These are phyloP conservation scores for Megaceryle torquata DNA, from an alignment of 2,113 vertebrate genomes.

Conservation along the genomic window DNA sequence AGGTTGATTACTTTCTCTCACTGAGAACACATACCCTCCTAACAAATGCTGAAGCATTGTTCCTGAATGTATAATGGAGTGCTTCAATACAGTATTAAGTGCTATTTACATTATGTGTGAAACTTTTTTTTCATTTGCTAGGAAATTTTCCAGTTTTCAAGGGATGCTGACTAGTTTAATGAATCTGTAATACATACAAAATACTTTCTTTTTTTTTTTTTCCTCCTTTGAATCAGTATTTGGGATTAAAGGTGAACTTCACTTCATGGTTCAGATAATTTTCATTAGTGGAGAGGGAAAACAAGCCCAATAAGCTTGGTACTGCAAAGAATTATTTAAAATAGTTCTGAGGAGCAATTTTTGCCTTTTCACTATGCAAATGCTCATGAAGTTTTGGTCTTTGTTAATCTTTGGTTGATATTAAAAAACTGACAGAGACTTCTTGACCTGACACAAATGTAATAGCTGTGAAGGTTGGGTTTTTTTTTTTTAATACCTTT, in stretches of 20 bases:
- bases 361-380: slow-evolving; percentile 63
- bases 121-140: background rate
- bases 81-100: background rate
- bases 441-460: slow-evolving; percentile 29
- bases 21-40: background rate
- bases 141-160: background rate
- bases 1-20: background rate
- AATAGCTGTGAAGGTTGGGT: background rate
- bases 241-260: slow-evolving; percentile 45
- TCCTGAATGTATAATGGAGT: background rate
- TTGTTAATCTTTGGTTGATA: slow-evolving; percentile 42
- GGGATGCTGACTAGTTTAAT: background rate
- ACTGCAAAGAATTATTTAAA: slow-evolving; percentile 27
- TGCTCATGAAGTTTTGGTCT: slow-evolving; percentile 48
- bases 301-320: slow-evolving; percentile 10
- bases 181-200: background rate
- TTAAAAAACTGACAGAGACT: slow-evolving; percentile 34
- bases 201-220: background rate
- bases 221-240: background rate
- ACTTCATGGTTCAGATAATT: slow-evolving; percentile 47
- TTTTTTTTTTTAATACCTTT: background rate
- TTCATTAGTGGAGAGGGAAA: slow-evolving; percentile 49
- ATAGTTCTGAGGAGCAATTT: slow-evolving; percentile 38
- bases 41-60: background rate
- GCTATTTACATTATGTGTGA: background rate